These are phyloP conservation scores for Bubo scandiacus DNA, from an alignment of 2,113 vertebrate genomes.

Conservation along the genomic window DNA sequence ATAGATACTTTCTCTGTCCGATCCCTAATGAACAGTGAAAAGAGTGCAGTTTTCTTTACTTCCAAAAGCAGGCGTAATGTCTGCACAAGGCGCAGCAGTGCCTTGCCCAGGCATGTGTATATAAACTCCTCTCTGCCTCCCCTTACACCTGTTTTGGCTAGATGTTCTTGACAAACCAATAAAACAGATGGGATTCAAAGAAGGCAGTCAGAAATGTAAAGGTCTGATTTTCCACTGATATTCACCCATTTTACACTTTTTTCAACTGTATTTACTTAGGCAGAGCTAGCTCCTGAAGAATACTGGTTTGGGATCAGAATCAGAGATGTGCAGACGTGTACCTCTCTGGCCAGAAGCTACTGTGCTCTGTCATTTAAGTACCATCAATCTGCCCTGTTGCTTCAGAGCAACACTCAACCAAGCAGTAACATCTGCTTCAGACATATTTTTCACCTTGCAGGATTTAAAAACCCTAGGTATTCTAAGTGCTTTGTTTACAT, in stretches of 20 bases:
- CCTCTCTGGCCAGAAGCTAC: not conserved
- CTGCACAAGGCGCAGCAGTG: not conserved
- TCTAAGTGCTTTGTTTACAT: constrained; percentile 58
- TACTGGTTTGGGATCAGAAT: not conserved
- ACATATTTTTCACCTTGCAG: constrained; percentile 37
- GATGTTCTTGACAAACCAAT: constrained; percentile 5
- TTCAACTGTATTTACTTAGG: not conserved
- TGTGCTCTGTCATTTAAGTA: not conserved
- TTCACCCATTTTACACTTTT: not conserved
- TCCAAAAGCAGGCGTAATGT: not conserved
- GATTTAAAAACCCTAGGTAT: constrained; percentile 33
- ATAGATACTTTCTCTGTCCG: not conserved
- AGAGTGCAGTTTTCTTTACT: not conserved
- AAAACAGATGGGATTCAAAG: not conserved
- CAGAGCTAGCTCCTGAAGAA: not conserved
- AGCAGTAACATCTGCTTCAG: constrained; percentile 23
- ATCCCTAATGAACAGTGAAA: not conserved
- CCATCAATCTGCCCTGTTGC: not conserved
- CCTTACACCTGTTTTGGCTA: not conserved
- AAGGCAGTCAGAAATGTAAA: constrained; percentile 10
- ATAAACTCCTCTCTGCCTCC: not conserved
- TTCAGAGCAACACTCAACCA: not conserved
- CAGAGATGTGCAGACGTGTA: not conserved
- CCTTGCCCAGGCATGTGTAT: not conserved
- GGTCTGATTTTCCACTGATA: constrained; percentile 1